Evolutionary conservation across 2,797 vertebrate genomes (phyloP), one percentile per base, ranked within the genome.

Genomic region (Bryconaethiops microstoma): DNA sequence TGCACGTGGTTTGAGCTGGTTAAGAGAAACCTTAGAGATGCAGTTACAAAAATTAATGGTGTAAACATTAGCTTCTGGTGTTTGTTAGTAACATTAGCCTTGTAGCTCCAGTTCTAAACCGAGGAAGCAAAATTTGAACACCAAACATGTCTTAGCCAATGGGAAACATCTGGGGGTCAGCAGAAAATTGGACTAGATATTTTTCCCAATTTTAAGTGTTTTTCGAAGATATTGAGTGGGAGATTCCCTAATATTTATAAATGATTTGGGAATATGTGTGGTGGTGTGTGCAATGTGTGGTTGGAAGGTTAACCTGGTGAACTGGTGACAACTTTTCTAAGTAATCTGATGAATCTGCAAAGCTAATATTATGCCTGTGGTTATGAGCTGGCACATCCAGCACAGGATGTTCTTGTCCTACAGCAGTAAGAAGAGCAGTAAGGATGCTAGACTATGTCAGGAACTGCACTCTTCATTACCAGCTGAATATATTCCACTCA

Each of bases 301-400:
- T 29, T 29, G 29, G 29, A 29, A 29, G 29, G 29, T 29, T 29
- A 29, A 29, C 29, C 29, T 29, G 29, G 29, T 29, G 29, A 29
- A 29, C 29, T 60, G 57, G 10, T 21, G 40, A 5, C 45, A 50
- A 1, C 13, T 25, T 40, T 35, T 40, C 5, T 13, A 16, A 17
- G 42, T 52, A 4, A 52, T 54, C 64, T 21, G 39, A 39, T 72
- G n/a, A 68, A 67, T 16, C 13, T 59, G 60, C 23, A 75, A 76
- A 57, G 13, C 45, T 70, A 48, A 52, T 57, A 29, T 68, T n/a
- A 64, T 65, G 12, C 25, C 40, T 21, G 25, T 50, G n/a, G 45
- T 59, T 76, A n/a, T 29, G 29, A 75, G 19, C 12, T 69, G 55
- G 45, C 73, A 68, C 10, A 81, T 13, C 52, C 40, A 55, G 21